These are phyloP conservation scores for Amphilophus citrinellus DNA, from an alignment of 2,113 vertebrate species.

Conservation along the genomic window DNA sequence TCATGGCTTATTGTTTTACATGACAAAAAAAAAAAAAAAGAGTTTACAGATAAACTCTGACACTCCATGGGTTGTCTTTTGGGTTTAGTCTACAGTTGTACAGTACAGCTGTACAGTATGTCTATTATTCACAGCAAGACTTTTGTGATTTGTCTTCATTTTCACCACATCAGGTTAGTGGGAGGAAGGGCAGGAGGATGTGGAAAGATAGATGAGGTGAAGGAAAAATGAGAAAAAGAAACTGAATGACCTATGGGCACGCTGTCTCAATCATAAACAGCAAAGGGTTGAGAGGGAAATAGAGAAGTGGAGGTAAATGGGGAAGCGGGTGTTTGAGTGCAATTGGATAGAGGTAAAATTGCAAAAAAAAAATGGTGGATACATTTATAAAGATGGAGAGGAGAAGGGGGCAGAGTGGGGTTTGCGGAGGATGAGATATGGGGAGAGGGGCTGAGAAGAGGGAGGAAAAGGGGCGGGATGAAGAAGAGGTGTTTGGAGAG, in stretches of 20 bases:
- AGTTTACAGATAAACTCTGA: background rate
- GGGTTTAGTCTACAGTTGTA: background rate
- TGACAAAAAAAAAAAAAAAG: background rate
- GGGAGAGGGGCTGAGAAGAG: conserved; percentile 11
- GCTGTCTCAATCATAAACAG: background rate
- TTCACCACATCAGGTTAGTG: background rate
- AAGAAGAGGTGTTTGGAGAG: conserved; percentile 68
- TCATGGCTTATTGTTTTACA: background rate
- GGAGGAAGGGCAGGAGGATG: background rate
- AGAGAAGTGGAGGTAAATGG: background rate
- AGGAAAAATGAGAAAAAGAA: background rate
- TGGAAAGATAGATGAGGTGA: background rate
- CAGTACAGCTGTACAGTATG: background rate
- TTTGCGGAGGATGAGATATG: background rate
- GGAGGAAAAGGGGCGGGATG: conserved; percentile 38
- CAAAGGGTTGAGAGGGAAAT: background rate
- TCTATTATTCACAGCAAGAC: background rate
- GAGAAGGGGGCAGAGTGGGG: background rate
- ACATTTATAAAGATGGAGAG: background rate
- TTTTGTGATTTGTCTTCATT: background rate
- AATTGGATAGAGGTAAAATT: background rate
- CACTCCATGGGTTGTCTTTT: background rate
- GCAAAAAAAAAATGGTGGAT: background rate
- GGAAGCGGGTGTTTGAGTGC: background rate
- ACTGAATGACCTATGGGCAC: background rate